phyloP scores from a whole-genome alignment of 2,113 vertebrate genomes.

The Crotophaga sulcirostris region DNA sequence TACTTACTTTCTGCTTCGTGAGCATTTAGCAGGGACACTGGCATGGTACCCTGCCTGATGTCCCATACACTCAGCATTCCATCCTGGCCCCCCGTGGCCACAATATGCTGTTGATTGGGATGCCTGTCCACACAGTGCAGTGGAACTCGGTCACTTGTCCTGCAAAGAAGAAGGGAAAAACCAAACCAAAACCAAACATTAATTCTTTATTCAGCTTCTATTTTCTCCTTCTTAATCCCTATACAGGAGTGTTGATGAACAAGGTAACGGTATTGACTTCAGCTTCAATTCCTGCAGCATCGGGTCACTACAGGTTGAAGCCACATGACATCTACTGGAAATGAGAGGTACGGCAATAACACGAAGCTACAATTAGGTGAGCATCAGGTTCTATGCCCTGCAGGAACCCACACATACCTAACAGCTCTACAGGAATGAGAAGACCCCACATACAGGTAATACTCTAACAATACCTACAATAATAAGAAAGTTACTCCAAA shows the following conservation, averaged over 20 bases:
- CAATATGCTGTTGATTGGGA: conserved; percentile 95
- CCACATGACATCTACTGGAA: background rate
- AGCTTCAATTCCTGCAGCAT: background rate
- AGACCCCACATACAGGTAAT: background rate
- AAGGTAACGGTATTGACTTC: fast-evolving
- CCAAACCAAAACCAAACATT: background rate
- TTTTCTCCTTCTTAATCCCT: background rate
- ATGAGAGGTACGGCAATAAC: background rate
- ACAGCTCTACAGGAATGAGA: background rate
- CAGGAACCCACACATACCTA: background rate
- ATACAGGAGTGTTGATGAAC: background rate
- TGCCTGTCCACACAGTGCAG: conserved; percentile 95
- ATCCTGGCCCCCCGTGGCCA: conserved; percentile 93
- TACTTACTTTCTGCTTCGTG: conserved; percentile 94
- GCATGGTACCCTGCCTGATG: conserved; percentile 87
- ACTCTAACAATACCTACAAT: background rate
- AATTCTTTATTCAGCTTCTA: background rate
- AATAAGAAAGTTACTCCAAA: background rate
- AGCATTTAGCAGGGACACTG: conserved; percentile 93
- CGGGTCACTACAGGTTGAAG: background rate
- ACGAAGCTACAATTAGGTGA: background rate
- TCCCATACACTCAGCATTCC: conserved; percentile 98
- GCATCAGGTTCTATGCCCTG: background rate
- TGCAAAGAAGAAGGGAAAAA: conserved; percentile 15
- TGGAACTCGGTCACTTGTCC: conserved; percentile 89